Base-by-base conservation (phyloP, 30 jellyfish, hydroid and myxozoan genomes). In the Turritopsis dohrnii region DNA sequence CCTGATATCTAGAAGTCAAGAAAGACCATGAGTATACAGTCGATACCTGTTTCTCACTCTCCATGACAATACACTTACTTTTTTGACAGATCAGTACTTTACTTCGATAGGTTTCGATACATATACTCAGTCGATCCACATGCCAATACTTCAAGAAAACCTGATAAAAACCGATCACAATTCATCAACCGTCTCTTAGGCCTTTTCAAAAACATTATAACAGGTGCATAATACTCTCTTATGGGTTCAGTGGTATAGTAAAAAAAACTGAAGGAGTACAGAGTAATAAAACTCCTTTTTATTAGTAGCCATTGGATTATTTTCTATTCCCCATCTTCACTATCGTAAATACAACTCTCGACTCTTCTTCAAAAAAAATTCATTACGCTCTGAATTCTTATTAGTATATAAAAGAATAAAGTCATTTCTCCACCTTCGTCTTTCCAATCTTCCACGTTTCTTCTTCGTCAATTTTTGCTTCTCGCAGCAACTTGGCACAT, bases 141-240 rank as follows among this genome's bases (percentile, higher is more conserved):
- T 90, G 97, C 71, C 84, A 90, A 79, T 90, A 90, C 31, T 90
- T 90, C 90, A 90, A 71, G 69, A 90, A 90, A 17, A 90, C 97
- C 97, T 90, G 71, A 8, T 13, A 79, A 17, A 25, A 66, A 28
- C 8, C 52, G 80, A 41, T 3, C 5, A 13, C 60, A 13, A 41
- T 3, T 41, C 60, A 3, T 41, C 60, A 41, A 3, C 9, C 13
- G 13, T 3, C 60, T 41, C 5, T 13, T 13, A 41, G 5, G 13
- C 13, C 5, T 41, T 3, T 41, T 41, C 60, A n/a, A n/a, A n/a
- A n/a, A n/a, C n/a, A n/a, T n/a, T n/a, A n/a, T n/a, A n/a, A n/a
- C n/a, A n/a, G n/a, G n/a, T n/a, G n/a, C n/a, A n/a, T n/a, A n/a
- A n/a, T n/a, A n/a, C n/a, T n/a, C n/a, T n/a, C n/a, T n/a, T n/a